Conservation (phyloP, 2,888 invertebrate species). For the Chaitophorus viminalis region DNA sequence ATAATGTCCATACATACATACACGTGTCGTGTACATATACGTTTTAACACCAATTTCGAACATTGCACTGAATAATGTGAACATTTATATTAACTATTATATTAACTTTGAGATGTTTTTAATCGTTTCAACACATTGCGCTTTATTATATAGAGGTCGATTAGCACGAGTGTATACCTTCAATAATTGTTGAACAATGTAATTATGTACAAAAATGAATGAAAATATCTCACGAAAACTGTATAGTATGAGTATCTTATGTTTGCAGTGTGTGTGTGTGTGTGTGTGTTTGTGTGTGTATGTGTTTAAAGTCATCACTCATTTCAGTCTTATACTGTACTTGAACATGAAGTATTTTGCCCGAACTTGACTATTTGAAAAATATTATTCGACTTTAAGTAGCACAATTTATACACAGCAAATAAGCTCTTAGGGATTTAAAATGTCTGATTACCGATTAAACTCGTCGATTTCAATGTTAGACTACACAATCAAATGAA, state of each 20-base stretch:
- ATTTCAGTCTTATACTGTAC: too few relatives aligned
- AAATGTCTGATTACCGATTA: neutral
- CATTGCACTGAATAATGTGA: neutral
- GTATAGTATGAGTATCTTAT: too few relatives aligned
- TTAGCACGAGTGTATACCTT: neutral
- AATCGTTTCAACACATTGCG: neutral
- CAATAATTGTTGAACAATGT: slow-evolving; percentile 22
- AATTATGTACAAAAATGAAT: too few relatives aligned
- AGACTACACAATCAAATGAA: neutral
- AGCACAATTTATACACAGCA: neutral
- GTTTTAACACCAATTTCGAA: neutral
- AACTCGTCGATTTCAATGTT: neutral
- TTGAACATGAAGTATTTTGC: neutral
- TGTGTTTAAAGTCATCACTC: too few relatives aligned
- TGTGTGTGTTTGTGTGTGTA: too few relatives aligned
- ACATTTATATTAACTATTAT: too few relatives aligned
- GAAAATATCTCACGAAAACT: too few relatives aligned
- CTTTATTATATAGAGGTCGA: neutral
- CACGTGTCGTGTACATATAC: neutral
- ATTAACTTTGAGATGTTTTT: neutral
- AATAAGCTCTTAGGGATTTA: neutral
- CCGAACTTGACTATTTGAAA: neutral
- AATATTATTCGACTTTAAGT: neutral
- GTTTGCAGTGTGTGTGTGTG: too few relatives aligned
- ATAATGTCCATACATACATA: neutral